phyloP scores from a whole-genome alignment of 92 coral and sea anemone species.

The Palythoa heliodiscus region DNA sequence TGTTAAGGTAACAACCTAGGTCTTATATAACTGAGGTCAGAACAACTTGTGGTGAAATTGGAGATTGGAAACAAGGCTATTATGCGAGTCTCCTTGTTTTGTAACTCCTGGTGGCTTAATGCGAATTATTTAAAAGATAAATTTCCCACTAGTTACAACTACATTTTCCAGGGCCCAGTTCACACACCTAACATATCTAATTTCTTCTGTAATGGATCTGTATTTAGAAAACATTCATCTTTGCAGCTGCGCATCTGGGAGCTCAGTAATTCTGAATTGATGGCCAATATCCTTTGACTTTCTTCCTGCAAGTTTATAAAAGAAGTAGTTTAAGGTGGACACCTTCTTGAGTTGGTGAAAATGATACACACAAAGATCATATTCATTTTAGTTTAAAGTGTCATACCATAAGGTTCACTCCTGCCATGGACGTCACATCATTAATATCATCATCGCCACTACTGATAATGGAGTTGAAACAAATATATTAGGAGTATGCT shows the following conservation, averaged over 20 bases:
- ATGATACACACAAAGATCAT: not conserved
- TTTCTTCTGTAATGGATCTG: slow-evolving; percentile 86
- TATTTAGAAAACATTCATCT: slow-evolving; percentile 89
- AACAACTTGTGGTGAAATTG: no score
- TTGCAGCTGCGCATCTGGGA: slow-evolving; percentile 95
- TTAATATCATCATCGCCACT: slow-evolving; percentile 99
- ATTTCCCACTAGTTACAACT: not conserved
- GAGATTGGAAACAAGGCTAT: no score
- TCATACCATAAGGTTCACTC: slow-evolving; percentile 95
- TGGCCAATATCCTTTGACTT: slow-evolving; percentile 95
- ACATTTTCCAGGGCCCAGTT: not conserved
- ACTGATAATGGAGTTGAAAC: slow-evolving; percentile 47
- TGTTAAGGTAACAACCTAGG: no score
- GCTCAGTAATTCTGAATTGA: slow-evolving; percentile 92
- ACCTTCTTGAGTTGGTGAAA: not conserved
- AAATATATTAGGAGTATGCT: not conserved
- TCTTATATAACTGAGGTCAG: no score
- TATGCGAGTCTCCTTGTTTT: no score
- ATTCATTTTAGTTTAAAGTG: not conserved
- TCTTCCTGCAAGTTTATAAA: slow-evolving; percentile 74
- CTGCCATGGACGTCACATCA: slow-evolving; percentile 99
- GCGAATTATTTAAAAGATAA: not conserved
- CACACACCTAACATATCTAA: slow-evolving; percentile 84
- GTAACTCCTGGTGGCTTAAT: no score
- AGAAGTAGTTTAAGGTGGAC: slow-evolving; percentile 3